Evolutionary conservation across 2,888 invertebrate genomes (phyloP).

Genomic region (Nomada fucata): DNA sequence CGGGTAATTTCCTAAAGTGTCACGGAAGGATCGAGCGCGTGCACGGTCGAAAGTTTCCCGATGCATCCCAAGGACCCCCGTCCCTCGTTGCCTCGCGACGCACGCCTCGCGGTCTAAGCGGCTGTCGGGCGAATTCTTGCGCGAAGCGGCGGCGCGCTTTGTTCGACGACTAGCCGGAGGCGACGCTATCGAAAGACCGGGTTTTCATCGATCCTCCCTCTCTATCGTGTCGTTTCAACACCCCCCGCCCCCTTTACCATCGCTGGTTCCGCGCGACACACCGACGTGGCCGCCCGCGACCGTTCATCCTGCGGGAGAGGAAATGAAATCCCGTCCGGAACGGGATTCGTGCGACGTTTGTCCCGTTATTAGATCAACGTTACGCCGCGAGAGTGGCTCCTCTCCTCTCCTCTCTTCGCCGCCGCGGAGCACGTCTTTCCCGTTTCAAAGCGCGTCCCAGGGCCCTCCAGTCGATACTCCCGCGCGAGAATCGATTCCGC

Average conservation of each 20-base stretch:
- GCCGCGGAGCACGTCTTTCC: constrained; percentile 64
- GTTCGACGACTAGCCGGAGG: constrained; percentile 66
- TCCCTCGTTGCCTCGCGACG: constrained; percentile 10
- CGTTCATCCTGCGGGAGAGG: constrained; percentile 73
- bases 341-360: constrained; percentile 76
- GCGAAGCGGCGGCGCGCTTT: constrained; percentile 58
- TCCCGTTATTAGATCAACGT: constrained; percentile 80
- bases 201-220: constrained; percentile 70
- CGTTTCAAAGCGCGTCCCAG: constrained; percentile 61
- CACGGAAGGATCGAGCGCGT: constrained; percentile 5
- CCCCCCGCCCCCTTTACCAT: neutral
- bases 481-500: constrained; percentile 60
- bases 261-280: constrained; percentile 26
- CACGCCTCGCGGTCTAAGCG: constrained; percentile 52
- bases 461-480: constrained; percentile 57
- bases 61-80: constrained; percentile 23
- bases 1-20: constrained; percentile 42
- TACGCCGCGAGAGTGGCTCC: constrained; percentile 62
- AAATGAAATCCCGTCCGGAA: constrained; percentile 80
- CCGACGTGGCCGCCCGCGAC: constrained; percentile 29
- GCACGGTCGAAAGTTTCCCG: constrained; percentile 25
- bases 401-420: constrained; percentile 20
- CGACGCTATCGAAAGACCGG: constrained; percentile 71
- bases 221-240: constrained; percentile 27
- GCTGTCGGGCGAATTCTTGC: constrained; percentile 62